phyloP scores from a whole-genome alignment of 2,888 invertebrate species.

The Itoplectis maculator region DNA sequence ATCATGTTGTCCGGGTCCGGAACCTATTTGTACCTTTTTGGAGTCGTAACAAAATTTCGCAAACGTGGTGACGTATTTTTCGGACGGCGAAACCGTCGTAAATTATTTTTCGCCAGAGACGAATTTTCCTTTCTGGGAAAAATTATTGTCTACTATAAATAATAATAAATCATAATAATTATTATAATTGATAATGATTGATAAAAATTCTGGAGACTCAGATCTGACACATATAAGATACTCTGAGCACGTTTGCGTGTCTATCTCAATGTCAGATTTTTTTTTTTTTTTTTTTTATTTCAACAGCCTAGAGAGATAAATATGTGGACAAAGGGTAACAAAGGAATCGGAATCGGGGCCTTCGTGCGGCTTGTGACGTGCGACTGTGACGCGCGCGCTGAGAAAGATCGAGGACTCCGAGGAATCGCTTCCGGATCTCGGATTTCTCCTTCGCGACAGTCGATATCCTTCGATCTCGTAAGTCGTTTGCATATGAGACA shows the following conservation, averaged over 20 bases:
- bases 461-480: not conserved
- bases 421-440: slow-evolving; percentile 53
- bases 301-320: slow-evolving; percentile 12
- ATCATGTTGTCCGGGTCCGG: too few relatives aligned
- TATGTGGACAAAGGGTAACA: slow-evolving; percentile 59
- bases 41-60: too few relatives aligned
- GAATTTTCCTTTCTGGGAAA: too few relatives aligned
- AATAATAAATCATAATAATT: too few relatives aligned
- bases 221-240: not conserved
- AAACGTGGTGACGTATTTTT: too few relatives aligned
- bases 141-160: too few relatives aligned
- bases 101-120: too few relatives aligned
- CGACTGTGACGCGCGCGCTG: slow-evolving; percentile 1
- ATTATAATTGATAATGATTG: too few relatives aligned
- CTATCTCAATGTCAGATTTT: slow-evolving; percentile 58
- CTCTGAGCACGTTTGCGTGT: slow-evolving; percentile 4
- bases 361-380: not conserved
- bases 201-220: too few relatives aligned
- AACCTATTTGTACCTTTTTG: too few relatives aligned
- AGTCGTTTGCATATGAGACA: not conserved
- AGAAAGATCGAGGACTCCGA: slow-evolving; percentile 62
- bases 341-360: slow-evolving; percentile 39
- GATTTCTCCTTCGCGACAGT: slow-evolving; percentile 27
- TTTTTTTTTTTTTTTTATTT: slow-evolving; percentile 41
- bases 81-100: too few relatives aligned